Base-by-base conservation (phyloP, 2,797 vertebrate genomes). In the Sebastolobus altivelis region DNA sequence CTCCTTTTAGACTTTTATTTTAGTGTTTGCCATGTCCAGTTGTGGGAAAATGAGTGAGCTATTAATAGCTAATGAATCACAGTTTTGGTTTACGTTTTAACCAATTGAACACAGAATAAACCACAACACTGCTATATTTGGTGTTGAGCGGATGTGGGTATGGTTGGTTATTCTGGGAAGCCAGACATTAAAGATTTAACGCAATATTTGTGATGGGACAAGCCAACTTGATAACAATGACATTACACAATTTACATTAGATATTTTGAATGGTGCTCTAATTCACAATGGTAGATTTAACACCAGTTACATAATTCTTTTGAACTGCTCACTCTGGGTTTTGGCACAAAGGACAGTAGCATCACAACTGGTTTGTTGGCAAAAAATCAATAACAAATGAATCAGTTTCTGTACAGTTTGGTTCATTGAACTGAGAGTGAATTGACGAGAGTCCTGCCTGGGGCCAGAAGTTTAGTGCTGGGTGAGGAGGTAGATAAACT, bases 61-160 rank as follows among this genome's bases (percentile, higher is more conserved):
- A 86, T 90, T 87, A 69, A 82, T 63, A 65, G 62, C 33, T 40
- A 62, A 38, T 80, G 55, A 68, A 49, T 85, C 68, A 35, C 71
- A 54, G 56, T 76, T 59, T 20, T 52, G 25, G 86, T 87, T 91
- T 88, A 86, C 33, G 77, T 66, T 90, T 92, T 85, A 91, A 88
- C 86, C 69, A 27, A 75, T 20, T 46, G 35, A 71, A 66, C 58
- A 5, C 38, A 66, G 31, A 82, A 72, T 62, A 79, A 72, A 37
- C 29, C 13, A 38, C 72, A 55, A 1, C 0, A 6, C 37, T 27
- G 6, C 63, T 5, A 16, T 77, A 60, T 78, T 72, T 82, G 61
- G 59, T 52, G 13, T n/a, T 66, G 60, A 38, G 43, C 43, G 16
- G 16, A 52, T 52, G 71, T 75, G 71, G 31, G 58, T n/a, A 35